A percentile compares a stretch with the other conserved stretches of the same genome.
Conservation (phyloP, 1,140 invertebrate species). For the Drosophila orosa region DNA sequence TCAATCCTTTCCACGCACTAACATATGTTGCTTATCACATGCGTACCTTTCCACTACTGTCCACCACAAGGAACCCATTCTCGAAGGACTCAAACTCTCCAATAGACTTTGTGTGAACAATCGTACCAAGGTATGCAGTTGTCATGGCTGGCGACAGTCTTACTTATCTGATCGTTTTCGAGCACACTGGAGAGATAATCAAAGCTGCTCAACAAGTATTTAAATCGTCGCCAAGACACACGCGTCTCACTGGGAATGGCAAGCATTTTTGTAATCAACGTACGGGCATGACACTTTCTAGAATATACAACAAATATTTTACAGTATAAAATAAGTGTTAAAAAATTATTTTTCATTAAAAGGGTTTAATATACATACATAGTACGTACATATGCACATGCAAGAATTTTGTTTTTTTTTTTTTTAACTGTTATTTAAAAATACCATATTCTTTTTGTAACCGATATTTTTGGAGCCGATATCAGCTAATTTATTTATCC, state of each 20-base stretch:
- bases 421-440: too few relatives aligned
- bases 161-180: slow-evolving; percentile 14
- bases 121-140: slow-evolving; percentile 64
- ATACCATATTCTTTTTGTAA: too few relatives aligned
- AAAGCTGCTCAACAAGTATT: slow-evolving; percentile 57
- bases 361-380: too few relatives aligned
- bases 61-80: slow-evolving; percentile 68
- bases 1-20: neutral
- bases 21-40: neutral
- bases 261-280: neutral
- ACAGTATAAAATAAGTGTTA: neutral
- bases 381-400: too few relatives aligned
- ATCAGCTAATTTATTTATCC: too few relatives aligned
- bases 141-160: slow-evolving; percentile 36
- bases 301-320: neutral
- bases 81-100: slow-evolving; percentile 72
- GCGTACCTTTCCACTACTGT: slow-evolving; percentile 61
- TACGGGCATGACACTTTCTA: neutral
- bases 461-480: too few relatives aligned
- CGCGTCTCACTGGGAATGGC: slow-evolving; percentile 24
- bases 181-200: neutral
- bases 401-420: too few relatives aligned
- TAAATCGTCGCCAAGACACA: slow-evolving; percentile 36
- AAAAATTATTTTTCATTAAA: neutral
- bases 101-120: slow-evolving; percentile 75